phyloP scores from a whole-genome alignment of 2,113 vertebrate species.

The Labeo rohita region DNA sequence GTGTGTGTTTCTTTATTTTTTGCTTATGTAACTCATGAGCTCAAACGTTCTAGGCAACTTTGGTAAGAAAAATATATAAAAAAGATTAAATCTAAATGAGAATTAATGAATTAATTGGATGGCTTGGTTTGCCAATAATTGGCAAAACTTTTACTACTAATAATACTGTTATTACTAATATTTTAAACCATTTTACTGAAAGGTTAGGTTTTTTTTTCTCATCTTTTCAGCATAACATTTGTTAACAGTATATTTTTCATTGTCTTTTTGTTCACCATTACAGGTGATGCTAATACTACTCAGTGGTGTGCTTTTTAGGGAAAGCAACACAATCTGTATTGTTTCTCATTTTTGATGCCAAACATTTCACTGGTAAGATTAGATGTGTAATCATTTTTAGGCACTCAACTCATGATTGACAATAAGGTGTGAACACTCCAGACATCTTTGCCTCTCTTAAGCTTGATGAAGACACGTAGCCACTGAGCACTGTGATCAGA shows the following conservation, averaged over 20 bases:
- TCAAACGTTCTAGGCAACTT: no score
- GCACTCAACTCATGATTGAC: neutral
- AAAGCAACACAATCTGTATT: neutral
- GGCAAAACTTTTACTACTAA: neutral
- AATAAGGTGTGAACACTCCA: neutral
- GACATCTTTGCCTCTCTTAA: constrained; percentile 48
- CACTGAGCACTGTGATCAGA: constrained; percentile 81
- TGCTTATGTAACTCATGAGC: no score
- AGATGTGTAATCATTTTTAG: neutral
- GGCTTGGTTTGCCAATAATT: neutral
- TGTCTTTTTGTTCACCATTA: neutral
- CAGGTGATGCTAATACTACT: neutral
- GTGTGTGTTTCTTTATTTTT: neutral
- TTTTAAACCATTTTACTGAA: neutral
- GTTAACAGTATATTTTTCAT: neutral
- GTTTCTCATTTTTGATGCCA: neutral
- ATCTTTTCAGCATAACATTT: neutral
- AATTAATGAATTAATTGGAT: neutral
- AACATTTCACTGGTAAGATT: neutral
- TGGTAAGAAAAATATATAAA: no score
- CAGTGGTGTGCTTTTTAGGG: neutral
- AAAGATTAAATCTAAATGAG: neutral
- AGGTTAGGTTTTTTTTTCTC: neutral
- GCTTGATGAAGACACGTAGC: constrained; percentile 68
- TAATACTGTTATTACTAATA: neutral